phyloP scores from a whole-genome alignment of 2,888 invertebrate genomes.

The Electrophaes corylata region DNA sequence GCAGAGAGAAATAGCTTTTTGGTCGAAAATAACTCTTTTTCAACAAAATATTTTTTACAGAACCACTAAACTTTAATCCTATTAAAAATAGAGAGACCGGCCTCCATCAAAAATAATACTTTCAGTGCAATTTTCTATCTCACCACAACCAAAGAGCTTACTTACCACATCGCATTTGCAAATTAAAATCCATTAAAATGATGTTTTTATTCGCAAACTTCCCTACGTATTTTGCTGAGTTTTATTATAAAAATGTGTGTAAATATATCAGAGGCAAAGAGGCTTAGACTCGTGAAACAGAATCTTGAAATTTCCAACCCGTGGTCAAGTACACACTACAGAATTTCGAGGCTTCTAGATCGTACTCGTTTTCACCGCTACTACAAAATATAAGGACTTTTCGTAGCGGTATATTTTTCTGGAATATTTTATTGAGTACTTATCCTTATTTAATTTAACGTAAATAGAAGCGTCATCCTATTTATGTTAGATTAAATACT shows the following conservation, averaged over 20 bases:
- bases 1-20: neutral
- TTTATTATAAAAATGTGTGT: slow-evolving; percentile 37
- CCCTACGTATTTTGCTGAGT: slow-evolving; percentile 33
- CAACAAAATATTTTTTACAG: neutral
- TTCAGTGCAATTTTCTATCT: slow-evolving; percentile 35
- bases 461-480: neutral
- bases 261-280: slow-evolving; percentile 41
- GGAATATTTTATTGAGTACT: neutral
- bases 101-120: slow-evolving; percentile 20
- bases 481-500: neutral
- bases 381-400: slow-evolving; percentile 42
- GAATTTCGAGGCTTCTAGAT: slow-evolving; percentile 49
- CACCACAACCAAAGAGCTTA: slow-evolving; percentile 37
- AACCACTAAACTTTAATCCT: slow-evolving; percentile 21
- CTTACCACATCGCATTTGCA: slow-evolving; percentile 40
- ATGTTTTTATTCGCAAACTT: slow-evolving; percentile 35
- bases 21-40: neutral
- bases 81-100: slow-evolving; percentile 16
- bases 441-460: too few relatives aligned
- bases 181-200: slow-evolving; percentile 43
- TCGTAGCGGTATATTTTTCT: slow-evolving; percentile 24
- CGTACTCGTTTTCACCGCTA: slow-evolving; percentile 45
- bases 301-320: slow-evolving; percentile 45
- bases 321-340: slow-evolving; percentile 43
- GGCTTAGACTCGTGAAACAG: slow-evolving; percentile 41